Evolutionary conservation across 1,140 invertebrate species (phyloP).

Genomic region (Nixonia krombeini): DNA sequence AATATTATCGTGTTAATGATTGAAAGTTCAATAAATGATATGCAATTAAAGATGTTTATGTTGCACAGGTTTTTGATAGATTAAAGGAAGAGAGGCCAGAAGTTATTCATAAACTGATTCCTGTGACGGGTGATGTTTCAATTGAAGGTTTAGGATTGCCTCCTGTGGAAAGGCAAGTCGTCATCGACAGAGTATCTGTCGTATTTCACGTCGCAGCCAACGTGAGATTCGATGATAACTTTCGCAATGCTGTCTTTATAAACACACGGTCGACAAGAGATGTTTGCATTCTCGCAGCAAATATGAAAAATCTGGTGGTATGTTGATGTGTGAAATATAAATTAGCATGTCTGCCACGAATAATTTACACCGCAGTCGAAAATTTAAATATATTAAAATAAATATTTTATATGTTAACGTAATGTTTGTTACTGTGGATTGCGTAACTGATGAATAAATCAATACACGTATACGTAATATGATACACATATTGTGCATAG

Average conservation of each 20-base stretch:
- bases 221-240: constrained; percentile 90
- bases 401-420: no score
- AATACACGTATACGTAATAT: no score
- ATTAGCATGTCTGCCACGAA: no score
- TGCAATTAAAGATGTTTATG: not conserved
- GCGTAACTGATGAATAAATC: no score
- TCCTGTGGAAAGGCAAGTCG: constrained; percentile 71
- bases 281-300: constrained; percentile 76
- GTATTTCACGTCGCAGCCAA: constrained; percentile 96
- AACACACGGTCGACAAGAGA: constrained; percentile 80
- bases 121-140: constrained; percentile 84
- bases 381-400: no score
- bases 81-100: constrained; percentile 66
- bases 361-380: no score
- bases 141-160: constrained; percentile 75
- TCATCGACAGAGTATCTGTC: constrained; percentile 83
- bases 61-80: constrained; percentile 69
- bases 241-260: constrained; percentile 77
- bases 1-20: not conserved
- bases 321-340: no score
- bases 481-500: no score
- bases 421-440: no score
- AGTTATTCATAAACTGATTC: constrained; percentile 79
- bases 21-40: not conserved
- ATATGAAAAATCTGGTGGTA: constrained; percentile 79